Conservation (phyloP, 2,888 invertebrate genomes). For the Hydrotaea cyrtoneurina region DNA sequence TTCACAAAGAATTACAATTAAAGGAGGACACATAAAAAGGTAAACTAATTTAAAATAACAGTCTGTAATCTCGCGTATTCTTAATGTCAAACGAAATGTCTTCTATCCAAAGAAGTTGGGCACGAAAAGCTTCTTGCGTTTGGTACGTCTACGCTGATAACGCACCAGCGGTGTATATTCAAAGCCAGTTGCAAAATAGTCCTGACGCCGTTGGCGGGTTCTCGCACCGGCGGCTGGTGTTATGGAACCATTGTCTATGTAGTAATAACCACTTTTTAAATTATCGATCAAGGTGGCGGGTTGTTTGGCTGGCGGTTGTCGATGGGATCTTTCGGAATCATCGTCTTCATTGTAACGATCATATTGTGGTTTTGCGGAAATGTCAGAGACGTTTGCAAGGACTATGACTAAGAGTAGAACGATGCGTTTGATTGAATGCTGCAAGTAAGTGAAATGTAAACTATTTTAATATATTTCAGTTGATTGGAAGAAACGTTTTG, state of each 20-base stretch:
- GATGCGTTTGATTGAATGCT: neutral
- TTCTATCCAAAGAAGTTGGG: constrained; percentile 76
- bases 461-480: neutral
- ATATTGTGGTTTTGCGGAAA: neutral
- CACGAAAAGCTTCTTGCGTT: constrained; percentile 79
- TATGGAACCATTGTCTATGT: constrained; percentile 74
- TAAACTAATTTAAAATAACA: neutral
- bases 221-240: constrained; percentile 48
- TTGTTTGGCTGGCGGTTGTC: neutral
- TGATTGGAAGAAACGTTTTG: neutral
- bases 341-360: constrained; percentile 72
- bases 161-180: constrained; percentile 72
- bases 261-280: constrained; percentile 72
- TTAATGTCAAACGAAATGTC: neutral
- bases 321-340: constrained; percentile 8
- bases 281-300: neutral
- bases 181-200: constrained; percentile 53
- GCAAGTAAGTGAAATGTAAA: neutral
- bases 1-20: too few species aligned
- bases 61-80: neutral
- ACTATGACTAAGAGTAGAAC: neutral
- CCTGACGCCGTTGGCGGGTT: constrained; percentile 60
- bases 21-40: too few species aligned
- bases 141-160: constrained; percentile 72
- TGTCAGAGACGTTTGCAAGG: neutral